These are phyloP conservation scores for Gadus macrocephalus DNA, from an alignment of 2,113 vertebrate species.

Conservation along the genomic window DNA sequence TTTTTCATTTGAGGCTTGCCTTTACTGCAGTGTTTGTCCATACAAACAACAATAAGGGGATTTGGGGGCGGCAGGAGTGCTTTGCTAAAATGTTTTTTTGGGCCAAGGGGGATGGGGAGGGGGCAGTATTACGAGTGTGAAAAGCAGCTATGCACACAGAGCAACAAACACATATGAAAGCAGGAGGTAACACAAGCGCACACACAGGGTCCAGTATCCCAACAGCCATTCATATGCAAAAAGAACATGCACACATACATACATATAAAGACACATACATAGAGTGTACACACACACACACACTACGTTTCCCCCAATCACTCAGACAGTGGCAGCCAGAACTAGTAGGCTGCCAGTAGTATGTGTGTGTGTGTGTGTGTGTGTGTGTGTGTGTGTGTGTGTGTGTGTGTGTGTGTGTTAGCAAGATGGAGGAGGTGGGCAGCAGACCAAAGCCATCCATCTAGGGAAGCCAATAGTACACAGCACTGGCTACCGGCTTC, in stretches of 20 bases:
- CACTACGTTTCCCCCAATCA: not conserved
- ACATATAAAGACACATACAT: constrained; percentile 9
- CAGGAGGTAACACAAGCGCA: constrained; percentile 26
- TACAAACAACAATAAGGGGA: constrained; percentile 61
- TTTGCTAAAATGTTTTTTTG: constrained; percentile 25
- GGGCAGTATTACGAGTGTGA: not conserved
- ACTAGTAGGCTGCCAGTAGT: too few species aligned
- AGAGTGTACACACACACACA: constrained; percentile 7
- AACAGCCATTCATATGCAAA: not conserved
- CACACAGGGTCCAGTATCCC: constrained; percentile 7
- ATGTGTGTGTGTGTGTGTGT: constrained; percentile 15
- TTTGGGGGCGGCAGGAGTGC: constrained; percentile 51
- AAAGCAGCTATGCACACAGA: not conserved
- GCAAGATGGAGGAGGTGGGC: constrained; percentile 51
- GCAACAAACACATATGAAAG: constrained; percentile 23
- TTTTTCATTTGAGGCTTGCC: constrained; percentile 47
- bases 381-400: not conserved
- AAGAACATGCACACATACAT: constrained; percentile 26
- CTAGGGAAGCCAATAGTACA: constrained; percentile 57
- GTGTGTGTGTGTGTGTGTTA: constrained; percentile 12
- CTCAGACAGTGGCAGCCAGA: not conserved
- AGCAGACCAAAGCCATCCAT: constrained; percentile 63
- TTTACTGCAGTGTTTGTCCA: constrained; percentile 52
- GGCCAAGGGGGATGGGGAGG: not conserved
- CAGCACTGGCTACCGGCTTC: constrained; percentile 51